Base-by-base conservation (phyloP, 1,140 invertebrate genomes). In the Ceratina calcarata region DNA sequence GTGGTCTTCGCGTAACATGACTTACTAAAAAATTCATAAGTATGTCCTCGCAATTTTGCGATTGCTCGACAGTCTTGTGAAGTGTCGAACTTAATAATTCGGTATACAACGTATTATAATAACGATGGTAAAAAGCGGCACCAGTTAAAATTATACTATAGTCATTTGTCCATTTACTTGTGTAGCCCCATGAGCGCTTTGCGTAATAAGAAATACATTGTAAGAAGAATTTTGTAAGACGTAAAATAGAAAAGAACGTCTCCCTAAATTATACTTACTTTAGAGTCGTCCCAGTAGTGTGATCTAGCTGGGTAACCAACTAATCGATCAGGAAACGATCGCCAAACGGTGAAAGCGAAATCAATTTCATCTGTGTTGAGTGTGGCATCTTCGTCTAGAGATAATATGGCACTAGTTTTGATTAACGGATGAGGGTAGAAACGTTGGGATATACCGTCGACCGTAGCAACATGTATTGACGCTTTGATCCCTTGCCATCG, bases 21-120 rank as follows among this genome's bases (percentile, higher is more conserved):
- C 97, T 97, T 84, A 98, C 97, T 89, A 99, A 94, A 92, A 99
- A 98, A 94, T 99, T 99, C 95, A 99, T 97, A 82, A 99, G 95
- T 92, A 99, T 99, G 93, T 99, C 98, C 94, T 99, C 98, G 94
- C 98, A 99, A 94, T 98, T 98, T 89, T 96, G 96, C 79, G 96
- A 96, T 91, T 98, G 96, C 87, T 98, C 97, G 77, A 99, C 97
- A 70, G 97, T 97, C 91, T 96, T 96, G 80, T 97, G 96, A 81
- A 98, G 94, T 78, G 97, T 94, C 67, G 96, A 95, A 89, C 96
- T 96, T 78, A 98, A 93, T 93, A 95, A 96, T 91, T 97, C 95
- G 37, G 95, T 97, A 93, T 98, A 99, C 83, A 98, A 94, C 91
- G 96, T 96, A 91, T 99, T 97, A 93, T 98, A 98, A 91, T 98